phyloP scores from a whole-genome alignment of 2,888 invertebrate species.

The Eucera pruinosa region DNA sequence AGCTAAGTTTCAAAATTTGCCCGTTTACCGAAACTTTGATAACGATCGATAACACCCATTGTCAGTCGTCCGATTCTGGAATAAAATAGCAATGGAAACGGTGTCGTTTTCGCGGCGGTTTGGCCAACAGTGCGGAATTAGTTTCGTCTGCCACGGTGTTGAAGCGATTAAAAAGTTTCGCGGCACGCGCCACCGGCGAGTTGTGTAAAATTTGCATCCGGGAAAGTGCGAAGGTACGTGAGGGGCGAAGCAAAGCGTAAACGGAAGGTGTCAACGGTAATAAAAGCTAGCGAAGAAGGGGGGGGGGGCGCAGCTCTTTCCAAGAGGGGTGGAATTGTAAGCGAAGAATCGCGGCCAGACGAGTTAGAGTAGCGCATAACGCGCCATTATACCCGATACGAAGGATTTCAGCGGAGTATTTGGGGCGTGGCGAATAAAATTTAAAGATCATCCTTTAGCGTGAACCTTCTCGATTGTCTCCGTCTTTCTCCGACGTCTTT shows the following conservation, averaged over 20 bases:
- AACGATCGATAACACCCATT: too few species aligned
- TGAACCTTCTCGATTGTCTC: too few species aligned
- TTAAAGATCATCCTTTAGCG: background rate
- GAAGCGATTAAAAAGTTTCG: slow-evolving; percentile 9
- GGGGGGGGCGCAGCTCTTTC: too few species aligned
- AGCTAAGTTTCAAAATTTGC: too few species aligned
- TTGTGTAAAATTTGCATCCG: slow-evolving; percentile 15
- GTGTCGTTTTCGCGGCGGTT: too few species aligned
- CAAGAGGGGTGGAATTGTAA: background rate
- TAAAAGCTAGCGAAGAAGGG: too few species aligned
- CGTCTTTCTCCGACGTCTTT: too few species aligned
- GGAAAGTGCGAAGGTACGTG: slow-evolving; percentile 5
- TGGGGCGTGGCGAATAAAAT: background rate
- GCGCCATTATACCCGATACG: background rate
- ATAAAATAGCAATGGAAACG: too few species aligned
- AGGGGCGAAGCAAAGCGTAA: background rate
- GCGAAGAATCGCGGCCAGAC: background rate
- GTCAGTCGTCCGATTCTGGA: too few species aligned
- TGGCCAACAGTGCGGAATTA: too few species aligned
- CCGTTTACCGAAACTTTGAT: too few species aligned
- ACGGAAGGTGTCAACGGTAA: background rate
- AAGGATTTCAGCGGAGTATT: slow-evolving; percentile 13
- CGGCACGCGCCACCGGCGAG: background rate
- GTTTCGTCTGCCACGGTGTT: background rate
- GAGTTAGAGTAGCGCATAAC: background rate